Conservation (phyloP, 2,888 invertebrate genomes). For the Hyppa rectilinea region DNA sequence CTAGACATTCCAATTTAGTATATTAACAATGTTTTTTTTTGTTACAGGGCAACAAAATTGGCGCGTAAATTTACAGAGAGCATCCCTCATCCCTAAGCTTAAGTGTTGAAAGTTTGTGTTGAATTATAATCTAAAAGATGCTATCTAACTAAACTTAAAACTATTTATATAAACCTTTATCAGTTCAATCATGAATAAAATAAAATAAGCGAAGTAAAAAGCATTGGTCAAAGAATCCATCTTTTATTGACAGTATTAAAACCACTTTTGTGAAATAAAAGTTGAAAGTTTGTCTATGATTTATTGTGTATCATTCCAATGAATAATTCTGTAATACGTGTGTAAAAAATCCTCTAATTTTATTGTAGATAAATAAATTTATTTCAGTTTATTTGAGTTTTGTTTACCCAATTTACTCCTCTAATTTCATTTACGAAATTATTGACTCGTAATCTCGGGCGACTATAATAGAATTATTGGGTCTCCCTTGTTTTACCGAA, state of each 20-base stretch:
- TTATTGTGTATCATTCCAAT: conserved; percentile 59
- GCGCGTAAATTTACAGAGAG: conserved; percentile 60
- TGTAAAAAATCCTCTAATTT: conserved; percentile 68
- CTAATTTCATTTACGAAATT: background rate
- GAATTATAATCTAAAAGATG: conserved; percentile 49
- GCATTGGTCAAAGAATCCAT: background rate
- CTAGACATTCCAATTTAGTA: background rate
- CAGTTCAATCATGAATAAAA: conserved; percentile 15
- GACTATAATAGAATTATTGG: no score
- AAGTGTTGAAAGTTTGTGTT: conserved; percentile 56
- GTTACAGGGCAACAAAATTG: conserved; percentile 79
- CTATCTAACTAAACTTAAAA: conserved; percentile 33
- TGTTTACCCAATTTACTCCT: background rate
- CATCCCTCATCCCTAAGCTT: conserved; percentile 47
- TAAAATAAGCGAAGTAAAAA: conserved; percentile 19
- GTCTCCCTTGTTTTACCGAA: no score
- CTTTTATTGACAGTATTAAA: conserved; percentile 38
- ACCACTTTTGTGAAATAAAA: conserved; percentile 20
- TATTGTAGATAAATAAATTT: conserved; percentile 77
- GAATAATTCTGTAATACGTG: conserved; percentile 44
- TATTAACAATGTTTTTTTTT: conserved; percentile 54
- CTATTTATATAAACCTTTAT: conserved; percentile 42
- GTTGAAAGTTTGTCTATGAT: conserved; percentile 39
- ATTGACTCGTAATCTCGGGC: background rate
- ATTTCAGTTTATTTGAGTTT: conserved; percentile 72